Conservation (phyloP, 2,888 invertebrate genomes). For the Hirtodrosophila confusa region DNA sequence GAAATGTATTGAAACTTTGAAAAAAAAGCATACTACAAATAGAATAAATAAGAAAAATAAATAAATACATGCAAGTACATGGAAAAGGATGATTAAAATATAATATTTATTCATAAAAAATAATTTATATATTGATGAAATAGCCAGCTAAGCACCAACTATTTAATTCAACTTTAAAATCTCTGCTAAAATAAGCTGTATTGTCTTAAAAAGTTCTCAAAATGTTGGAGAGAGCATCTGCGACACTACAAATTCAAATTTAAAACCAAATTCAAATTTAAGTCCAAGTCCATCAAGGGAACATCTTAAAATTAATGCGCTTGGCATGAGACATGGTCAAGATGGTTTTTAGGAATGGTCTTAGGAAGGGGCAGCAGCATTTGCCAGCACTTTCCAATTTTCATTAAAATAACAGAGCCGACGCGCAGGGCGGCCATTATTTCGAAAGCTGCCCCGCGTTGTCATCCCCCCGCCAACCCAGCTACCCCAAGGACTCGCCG, state of each 20-base stretch:
- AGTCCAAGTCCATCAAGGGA: conserved; percentile 29
- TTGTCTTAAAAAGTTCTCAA: too few species aligned
- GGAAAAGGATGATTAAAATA: too few species aligned
- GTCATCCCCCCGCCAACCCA: neutral
- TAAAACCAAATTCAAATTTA: conserved; percentile 22
- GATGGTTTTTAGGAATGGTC: conserved; percentile 40
- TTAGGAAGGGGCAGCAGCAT: conserved; percentile 47
- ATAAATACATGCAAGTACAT: too few species aligned
- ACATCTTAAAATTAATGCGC: conserved; percentile 47
- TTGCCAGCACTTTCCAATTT: conserved; percentile 81
- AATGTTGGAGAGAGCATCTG: neutral
- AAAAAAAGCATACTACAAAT: too few species aligned
- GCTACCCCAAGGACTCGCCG: conserved; percentile 1
- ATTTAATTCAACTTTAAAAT: too few species aligned
- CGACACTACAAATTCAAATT: neutral
- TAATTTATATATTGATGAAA: too few species aligned
- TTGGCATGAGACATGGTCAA: conserved; percentile 55
- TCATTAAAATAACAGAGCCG: conserved; percentile 81
- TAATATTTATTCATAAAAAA: too few species aligned
- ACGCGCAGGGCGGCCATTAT: conserved; percentile 56
- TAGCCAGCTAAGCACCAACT: too few species aligned
- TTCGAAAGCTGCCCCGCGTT: conserved; percentile 42
- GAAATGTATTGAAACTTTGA: too few species aligned
- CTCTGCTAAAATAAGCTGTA: too few species aligned
- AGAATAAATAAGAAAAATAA: too few species aligned